A percentile compares a stretch with the other conserved stretches of the same genome.
Evolutionary conservation across 2,888 invertebrate genomes (phyloP).

Genomic region (Lapara coniferarum): DNA sequence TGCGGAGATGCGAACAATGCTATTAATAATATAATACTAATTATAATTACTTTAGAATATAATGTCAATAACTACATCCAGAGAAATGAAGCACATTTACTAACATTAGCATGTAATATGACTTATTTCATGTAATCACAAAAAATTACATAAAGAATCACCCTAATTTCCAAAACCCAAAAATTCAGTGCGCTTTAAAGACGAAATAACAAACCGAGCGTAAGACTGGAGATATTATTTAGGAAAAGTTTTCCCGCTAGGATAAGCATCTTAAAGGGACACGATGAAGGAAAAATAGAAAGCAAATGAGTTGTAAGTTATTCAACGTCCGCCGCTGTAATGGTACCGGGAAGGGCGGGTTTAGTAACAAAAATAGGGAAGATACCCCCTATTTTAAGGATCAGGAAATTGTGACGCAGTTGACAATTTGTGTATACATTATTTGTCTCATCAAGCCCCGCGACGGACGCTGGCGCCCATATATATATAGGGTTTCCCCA

Average conservation of each 20-base stretch:
- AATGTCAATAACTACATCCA: no score
- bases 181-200: not conserved
- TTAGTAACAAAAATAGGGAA: constrained; percentile 33
- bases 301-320: constrained; percentile 73
- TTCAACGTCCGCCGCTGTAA: constrained; percentile 55
- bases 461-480: no score
- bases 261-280: constrained; percentile 46
- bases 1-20: no score
- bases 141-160: not conserved
- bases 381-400: constrained; percentile 28
- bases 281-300: constrained; percentile 68
- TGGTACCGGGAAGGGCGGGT: constrained; percentile 42
- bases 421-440: constrained; percentile 26
- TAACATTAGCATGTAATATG: no score
- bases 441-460: no score
- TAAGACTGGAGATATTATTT: constrained; percentile 30
- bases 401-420: constrained; percentile 30
- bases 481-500: no score
- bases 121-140: no score
- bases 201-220: constrained; percentile 25
- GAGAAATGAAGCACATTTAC: no score
- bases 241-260: constrained; percentile 33
- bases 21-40: no score
- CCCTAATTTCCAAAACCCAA: not conserved
- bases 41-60: no score